A percentile compares a stretch with the other conserved stretches of the same genome.
Conservation (phyloP, 53 echinoderm and acorn worm genomes). For the Henricia sp. region DNA sequence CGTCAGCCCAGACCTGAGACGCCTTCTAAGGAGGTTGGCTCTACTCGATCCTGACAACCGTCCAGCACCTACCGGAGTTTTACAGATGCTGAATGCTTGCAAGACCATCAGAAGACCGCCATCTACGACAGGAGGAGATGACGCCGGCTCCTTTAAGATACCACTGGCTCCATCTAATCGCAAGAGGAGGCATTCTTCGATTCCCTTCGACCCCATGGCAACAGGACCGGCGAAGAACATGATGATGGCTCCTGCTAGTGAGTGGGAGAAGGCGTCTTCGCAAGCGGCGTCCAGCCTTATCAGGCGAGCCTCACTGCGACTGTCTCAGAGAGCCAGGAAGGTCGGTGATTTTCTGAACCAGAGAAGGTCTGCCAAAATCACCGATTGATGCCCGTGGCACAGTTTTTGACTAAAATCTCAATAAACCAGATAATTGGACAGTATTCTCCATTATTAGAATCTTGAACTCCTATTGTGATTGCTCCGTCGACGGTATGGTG, state of each 20-base stretch:
- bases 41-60: slow-evolving; percentile 72
- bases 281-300: slow-evolving; percentile 71
- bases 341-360: slow-evolving; percentile 73
- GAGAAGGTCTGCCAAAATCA: slow-evolving; percentile 72
- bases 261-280: slow-evolving; percentile 63
- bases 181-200: slow-evolving; percentile 56
- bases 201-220: slow-evolving; percentile 51
- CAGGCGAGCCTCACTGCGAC: slow-evolving; percentile 73
- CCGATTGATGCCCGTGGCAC: slow-evolving; percentile 44
- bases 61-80: slow-evolving; percentile 83
- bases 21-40: slow-evolving; percentile 82
- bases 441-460: too few relatives aligned
- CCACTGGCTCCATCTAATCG: slow-evolving; percentile 38
- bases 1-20: slow-evolving; percentile 80
- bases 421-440: too few relatives aligned
- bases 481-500: too few relatives aligned
- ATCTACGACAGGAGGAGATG: not conserved
- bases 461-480: too few relatives aligned
- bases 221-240: slow-evolving; percentile 28
- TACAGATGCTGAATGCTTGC: slow-evolving; percentile 78
- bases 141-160: slow-evolving; percentile 31
- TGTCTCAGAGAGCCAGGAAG: slow-evolving; percentile 51
- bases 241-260: slow-evolving; percentile 48
- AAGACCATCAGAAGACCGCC: slow-evolving; percentile 43
- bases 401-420: too few relatives aligned